Percentiles rank a stretch among this genome's conserved stretches.
phyloP scores from a whole-genome alignment of 2,113 vertebrate species.

The Murina feae region DNA sequence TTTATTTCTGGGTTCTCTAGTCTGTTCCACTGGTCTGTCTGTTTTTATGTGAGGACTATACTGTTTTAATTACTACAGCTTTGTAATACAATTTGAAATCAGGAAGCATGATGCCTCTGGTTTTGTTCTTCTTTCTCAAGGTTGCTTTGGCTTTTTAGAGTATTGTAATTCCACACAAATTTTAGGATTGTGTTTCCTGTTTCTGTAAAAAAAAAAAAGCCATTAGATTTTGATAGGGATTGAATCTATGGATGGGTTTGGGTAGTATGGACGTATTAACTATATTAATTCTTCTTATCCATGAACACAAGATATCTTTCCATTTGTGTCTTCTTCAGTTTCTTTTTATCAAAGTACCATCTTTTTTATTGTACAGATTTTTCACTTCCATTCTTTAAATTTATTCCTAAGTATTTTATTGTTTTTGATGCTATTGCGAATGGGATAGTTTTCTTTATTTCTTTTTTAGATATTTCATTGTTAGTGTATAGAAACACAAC shows the following conservation, averaged over 20 bases:
- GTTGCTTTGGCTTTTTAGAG: neutral
- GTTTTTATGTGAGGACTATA: neutral
- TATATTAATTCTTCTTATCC: neutral
- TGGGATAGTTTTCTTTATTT: neutral
- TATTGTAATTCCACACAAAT: neutral
- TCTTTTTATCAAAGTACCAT: neutral
- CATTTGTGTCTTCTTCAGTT: neutral
- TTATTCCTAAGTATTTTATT: neutral
- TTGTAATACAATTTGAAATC: neutral
- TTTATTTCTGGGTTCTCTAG: neutral
- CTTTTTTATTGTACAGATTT: neutral
- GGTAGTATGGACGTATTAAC: neutral
- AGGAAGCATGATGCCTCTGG: neutral
- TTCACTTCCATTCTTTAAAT: neutral
- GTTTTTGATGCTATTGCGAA: neutral
- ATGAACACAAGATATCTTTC: neutral
- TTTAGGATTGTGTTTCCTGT: neutral
- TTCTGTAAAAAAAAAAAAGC: neutral
- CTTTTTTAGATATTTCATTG: neutral
- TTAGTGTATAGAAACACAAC: neutral
- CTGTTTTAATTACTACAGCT: neutral
- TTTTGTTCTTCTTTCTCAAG: neutral
- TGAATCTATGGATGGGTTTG: neutral
- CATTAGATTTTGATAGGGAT: neutral
- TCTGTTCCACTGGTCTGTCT: neutral